Percentiles rank a stretch among this genome's conserved stretches.
phyloP scores from a whole-genome alignment of 2,797 vertebrate genomes.

The Phalanger gymnotis region DNA sequence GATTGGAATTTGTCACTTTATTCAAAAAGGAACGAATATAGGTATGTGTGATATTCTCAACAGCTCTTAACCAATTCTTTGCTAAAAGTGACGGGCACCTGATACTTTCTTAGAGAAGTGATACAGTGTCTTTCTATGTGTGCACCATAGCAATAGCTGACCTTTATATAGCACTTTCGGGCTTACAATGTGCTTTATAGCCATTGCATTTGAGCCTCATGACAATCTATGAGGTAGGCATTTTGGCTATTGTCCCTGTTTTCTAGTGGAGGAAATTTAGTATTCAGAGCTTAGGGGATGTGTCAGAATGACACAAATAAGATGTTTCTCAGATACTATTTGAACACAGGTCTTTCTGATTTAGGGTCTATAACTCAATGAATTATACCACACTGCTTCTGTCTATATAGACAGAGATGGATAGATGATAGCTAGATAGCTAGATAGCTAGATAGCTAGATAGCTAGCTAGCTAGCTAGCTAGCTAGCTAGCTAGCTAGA shows the following conservation, averaged over 20 bases:
- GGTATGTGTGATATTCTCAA: slow-evolving; percentile 82
- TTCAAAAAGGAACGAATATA: slow-evolving; percentile 87
- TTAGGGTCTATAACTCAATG: not conserved
- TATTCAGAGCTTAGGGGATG: not conserved
- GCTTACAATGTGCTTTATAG: not conserved
- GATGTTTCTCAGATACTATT: slow-evolving; percentile 17
- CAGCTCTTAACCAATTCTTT: slow-evolving; percentile 77
- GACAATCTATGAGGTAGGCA: not conserved
- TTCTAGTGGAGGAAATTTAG: not conserved
- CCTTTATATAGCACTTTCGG: not conserved
- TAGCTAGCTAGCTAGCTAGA: not conserved
- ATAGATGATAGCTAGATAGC: not conserved
- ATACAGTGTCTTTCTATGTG: slow-evolving; percentile 55
- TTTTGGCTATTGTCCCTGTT: not conserved
- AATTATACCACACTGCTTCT: not conserved
- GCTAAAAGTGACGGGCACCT: slow-evolving; percentile 67
- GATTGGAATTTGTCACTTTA: slow-evolving; percentile 90
- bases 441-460: too few species aligned
- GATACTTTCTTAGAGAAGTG: slow-evolving; percentile 72
- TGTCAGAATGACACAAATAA: slow-evolving; percentile 44
- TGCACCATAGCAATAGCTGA: slow-evolving; percentile 69
- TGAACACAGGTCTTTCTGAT: not conserved
- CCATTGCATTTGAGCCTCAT: not conserved
- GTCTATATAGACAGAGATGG: not conserved
- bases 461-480: too few species aligned